Conservation (phyloP, 2,888 invertebrate genomes). For the Myathropa florea region DNA sequence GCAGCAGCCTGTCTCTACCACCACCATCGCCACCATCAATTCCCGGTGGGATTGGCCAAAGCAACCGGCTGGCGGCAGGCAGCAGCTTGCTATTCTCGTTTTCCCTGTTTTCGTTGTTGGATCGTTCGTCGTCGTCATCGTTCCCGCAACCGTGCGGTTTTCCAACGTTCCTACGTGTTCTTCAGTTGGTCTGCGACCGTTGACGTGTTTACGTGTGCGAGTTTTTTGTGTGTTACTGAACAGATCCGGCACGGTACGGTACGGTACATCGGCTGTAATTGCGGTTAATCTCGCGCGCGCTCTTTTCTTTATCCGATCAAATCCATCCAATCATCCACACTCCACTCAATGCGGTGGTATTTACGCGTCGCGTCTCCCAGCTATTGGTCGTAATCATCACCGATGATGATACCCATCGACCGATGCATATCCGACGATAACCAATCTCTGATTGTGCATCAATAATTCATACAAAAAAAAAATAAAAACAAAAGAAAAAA, state of each 20-base stretch:
- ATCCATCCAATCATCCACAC: conserved; percentile 4
- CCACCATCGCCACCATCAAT: conserved; percentile 68
- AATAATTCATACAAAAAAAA: neutral
- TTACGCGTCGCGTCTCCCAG: conserved; percentile 40
- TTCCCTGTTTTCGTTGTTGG: conserved; percentile 59
- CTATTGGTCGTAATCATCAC: conserved; percentile 23
- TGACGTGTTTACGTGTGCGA: conserved; percentile 77
- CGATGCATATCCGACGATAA: conserved; percentile 43
- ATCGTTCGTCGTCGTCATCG: conserved; percentile 52
- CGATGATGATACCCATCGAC: conserved; percentile 54
- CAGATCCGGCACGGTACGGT: conserved; percentile 60
- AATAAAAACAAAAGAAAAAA: conserved; percentile 21
- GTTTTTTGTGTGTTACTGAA: conserved; percentile 64
- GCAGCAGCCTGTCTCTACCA: conserved; percentile 52
- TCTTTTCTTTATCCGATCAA: conserved; percentile 39
- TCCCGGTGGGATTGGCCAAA: conserved; percentile 70
- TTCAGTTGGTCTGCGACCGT: conserved; percentile 81
- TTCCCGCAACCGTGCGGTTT: conserved; percentile 69
- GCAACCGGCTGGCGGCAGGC: conserved; percentile 62
- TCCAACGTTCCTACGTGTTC: conserved; percentile 69
- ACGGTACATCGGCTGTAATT: conserved; percentile 52
- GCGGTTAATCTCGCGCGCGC: conserved; percentile 70
- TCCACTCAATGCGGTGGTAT: conserved; percentile 42
- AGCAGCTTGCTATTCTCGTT: conserved; percentile 69
- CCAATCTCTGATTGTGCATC: conserved; percentile 39